These are phyloP conservation scores for Zaprionus taronus DNA, from an alignment of 1,140 invertebrate genomes.

Conservation along the genomic window DNA sequence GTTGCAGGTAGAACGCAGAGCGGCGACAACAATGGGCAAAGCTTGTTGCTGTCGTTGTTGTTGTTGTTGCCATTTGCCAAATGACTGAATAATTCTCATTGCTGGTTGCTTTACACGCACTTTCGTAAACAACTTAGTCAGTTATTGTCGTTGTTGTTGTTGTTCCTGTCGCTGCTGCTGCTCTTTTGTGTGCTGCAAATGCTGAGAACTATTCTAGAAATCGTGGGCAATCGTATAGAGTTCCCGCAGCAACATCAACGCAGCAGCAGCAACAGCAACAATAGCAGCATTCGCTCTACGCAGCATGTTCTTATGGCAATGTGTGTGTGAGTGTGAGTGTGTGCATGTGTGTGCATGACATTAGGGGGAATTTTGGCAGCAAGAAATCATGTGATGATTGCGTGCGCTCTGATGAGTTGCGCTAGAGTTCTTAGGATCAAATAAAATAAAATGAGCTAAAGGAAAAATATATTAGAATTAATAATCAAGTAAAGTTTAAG, in stretches of 20 bases:
- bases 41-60: conserved; percentile 1
- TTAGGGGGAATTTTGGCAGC: conserved; percentile 32
- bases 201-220: conserved; percentile 55
- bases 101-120: conserved; percentile 68
- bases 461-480: neutral
- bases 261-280: conserved; percentile 11
- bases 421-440: neutral
- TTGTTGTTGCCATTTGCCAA: conserved; percentile 52
- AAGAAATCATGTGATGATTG: conserved; percentile 69
- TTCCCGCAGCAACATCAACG: conserved; percentile 20
- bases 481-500: no score
- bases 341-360: conserved; percentile 25
- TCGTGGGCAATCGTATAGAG: conserved; percentile 39
- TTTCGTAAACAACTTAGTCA: conserved; percentile 81
- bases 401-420: conserved; percentile 38
- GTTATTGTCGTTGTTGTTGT: conserved; percentile 45
- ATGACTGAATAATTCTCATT: conserved; percentile 77
- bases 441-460: neutral
- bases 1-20: conserved; percentile 66
- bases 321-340: conserved; percentile 2
- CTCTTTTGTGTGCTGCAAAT: conserved; percentile 65
- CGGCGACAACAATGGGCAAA: conserved; percentile 39
- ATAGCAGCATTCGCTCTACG: neutral
- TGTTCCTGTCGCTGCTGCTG: conserved; percentile 24
- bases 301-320: conserved; percentile 1